A percentile compares a stretch with the other conserved stretches of the same genome.
Evolutionary conservation across 1,140 invertebrate species (phyloP).

Genomic region (Belonocnema kinseyi): DNA sequence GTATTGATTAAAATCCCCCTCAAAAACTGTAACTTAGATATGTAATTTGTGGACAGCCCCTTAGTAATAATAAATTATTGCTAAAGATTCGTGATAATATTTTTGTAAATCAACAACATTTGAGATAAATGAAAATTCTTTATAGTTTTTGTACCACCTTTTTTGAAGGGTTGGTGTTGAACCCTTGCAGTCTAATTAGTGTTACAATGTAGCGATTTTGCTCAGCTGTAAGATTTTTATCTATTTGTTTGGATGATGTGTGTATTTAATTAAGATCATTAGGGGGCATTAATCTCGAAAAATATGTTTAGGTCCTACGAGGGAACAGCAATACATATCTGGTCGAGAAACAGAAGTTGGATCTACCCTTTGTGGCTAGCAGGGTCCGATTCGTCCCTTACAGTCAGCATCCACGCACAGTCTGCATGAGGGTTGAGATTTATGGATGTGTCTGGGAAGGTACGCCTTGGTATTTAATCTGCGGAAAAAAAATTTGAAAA

Average conservation of each 20-base stretch:
- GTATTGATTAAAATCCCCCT: too few relatives aligned
- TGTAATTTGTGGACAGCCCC: too few relatives aligned
- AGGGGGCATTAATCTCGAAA: constrained; percentile 35
- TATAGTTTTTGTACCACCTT: background rate
- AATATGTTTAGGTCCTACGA: constrained; percentile 82
- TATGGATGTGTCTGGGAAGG: constrained; percentile 92
- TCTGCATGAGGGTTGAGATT: constrained; percentile 94
- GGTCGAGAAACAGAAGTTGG: constrained; percentile 85
- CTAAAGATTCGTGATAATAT: too few relatives aligned
- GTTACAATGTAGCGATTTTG: background rate
- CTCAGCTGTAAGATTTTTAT: background rate
- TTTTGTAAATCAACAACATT: too few relatives aligned
- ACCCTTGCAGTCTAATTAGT: background rate
- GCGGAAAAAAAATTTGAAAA: constrained; percentile 27
- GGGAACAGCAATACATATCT: constrained; percentile 95
- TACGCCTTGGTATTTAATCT: constrained; percentile 76
- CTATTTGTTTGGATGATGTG: background rate
- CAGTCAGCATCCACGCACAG: constrained; percentile 90
- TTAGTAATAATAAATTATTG: too few relatives aligned
- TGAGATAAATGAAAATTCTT: too few relatives aligned
- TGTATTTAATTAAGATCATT: constrained; percentile 19
- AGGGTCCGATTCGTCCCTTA: constrained; percentile 93
- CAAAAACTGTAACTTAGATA: too few relatives aligned
- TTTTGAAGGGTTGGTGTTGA: background rate
- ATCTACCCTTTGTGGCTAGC: constrained; percentile 90